These are phyloP conservation scores for Poeciliopsis infans DNA, from an alignment of 2,797 vertebrate species.

Conservation along the genomic window DNA sequence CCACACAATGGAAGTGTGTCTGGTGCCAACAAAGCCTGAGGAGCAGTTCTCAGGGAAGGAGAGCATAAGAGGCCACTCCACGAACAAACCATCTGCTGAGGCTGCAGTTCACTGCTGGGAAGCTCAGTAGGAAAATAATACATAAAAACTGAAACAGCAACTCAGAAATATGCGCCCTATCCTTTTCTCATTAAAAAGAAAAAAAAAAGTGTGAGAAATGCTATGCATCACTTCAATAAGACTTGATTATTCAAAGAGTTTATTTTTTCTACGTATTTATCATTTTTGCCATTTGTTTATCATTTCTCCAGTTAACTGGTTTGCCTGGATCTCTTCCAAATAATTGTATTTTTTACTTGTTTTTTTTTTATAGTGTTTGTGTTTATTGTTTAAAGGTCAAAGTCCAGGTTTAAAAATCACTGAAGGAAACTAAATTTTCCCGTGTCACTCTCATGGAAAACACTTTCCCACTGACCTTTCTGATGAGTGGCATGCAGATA, in stretches of 20 bases:
- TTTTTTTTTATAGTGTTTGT: neutral
- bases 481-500: slow-evolving; percentile 61
- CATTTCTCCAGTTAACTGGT: neutral
- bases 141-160: neutral
- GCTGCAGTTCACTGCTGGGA: slow-evolving; percentile 32
- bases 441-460: slow-evolving; percentile 56
- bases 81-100: slow-evolving; percentile 66
- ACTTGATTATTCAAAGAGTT: neutral
- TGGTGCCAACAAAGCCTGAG: slow-evolving; percentile 59
- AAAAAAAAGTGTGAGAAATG: neutral
- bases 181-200: neutral
- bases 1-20: slow-evolving; percentile 81
- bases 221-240: neutral
- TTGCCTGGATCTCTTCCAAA: neutral
- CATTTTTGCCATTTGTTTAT: neutral
- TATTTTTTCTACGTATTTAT: neutral
- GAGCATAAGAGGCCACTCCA: slow-evolving; percentile 44
- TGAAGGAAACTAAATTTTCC: slow-evolving; percentile 35
- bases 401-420: slow-evolving; percentile 12
- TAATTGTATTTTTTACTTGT: neutral
- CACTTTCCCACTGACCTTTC: slow-evolving; percentile 75
- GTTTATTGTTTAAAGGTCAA: neutral
- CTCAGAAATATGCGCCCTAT: neutral
- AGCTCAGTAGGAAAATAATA: slow-evolving; percentile 5
- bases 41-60: slow-evolving; percentile 58